Conservation (phyloP, 2,888 invertebrate species). For the Diaprepes abbreviatus region DNA sequence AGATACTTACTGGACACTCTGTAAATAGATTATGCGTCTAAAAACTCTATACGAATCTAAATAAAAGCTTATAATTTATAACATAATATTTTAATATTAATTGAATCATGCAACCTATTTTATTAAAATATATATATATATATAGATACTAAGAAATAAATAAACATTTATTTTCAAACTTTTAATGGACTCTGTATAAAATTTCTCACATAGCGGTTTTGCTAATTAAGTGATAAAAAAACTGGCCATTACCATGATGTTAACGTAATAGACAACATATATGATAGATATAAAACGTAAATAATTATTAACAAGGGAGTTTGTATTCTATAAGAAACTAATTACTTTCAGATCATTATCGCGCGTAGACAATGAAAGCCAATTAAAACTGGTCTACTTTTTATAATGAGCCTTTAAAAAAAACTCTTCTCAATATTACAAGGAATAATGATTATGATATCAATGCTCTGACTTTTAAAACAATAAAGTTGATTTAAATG, state of each 20-base stretch:
- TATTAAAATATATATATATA: no score
- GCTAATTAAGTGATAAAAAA: neutral
- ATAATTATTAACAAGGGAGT: constrained; percentile 27
- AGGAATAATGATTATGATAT: constrained; percentile 18
- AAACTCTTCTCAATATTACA: constrained; percentile 28
- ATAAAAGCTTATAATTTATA: no score
- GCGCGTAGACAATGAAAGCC: constrained; percentile 41
- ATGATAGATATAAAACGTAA: constrained; percentile 22
- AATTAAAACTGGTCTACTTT: constrained; percentile 47
- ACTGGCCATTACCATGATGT: neutral
- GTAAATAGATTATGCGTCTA: no score
- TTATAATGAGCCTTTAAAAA: constrained; percentile 43
- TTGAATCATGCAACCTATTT: no score
- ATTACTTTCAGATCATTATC: constrained; percentile 48
- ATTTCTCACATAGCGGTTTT: neutral
- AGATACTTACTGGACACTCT: no score
- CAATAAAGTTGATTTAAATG: neutral
- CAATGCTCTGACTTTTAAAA: neutral
- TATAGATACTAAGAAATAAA: no score
- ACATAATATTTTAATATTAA: no score
- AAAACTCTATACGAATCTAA: no score
- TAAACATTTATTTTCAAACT: no score
- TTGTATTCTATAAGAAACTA: constrained; percentile 28
- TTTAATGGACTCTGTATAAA: neutral
- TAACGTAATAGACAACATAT: constrained; percentile 2